Conservation (phyloP, 2,113 vertebrate species). For the Spea bombifrons region DNA sequence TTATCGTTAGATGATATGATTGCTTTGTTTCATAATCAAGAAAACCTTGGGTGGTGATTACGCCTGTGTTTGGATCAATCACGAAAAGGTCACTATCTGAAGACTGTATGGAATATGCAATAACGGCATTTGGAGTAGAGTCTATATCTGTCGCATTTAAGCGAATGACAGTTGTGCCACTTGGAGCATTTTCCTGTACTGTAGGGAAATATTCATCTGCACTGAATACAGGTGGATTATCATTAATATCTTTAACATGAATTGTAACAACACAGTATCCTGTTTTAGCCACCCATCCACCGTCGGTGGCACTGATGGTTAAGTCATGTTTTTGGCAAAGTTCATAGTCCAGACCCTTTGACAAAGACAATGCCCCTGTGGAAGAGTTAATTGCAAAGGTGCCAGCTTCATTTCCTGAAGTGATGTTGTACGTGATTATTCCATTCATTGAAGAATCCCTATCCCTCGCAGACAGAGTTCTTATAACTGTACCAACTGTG, state of each 20-base stretch:
- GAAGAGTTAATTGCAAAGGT: conserved; percentile 82
- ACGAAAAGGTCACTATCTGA: conserved; percentile 96
- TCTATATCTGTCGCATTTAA: conserved; percentile 84
- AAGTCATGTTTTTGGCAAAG: conserved; percentile 79
- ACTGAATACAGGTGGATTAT: conserved; percentile 85
- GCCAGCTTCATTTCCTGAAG: conserved; percentile 80
- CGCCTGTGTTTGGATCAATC: conserved; percentile 91
- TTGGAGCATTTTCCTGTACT: conserved; percentile 92
- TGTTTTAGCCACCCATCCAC: conserved; percentile 89
- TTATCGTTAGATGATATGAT: conserved; percentile 88
- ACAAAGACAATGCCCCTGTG: conserved; percentile 79
- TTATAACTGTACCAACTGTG: conserved; percentile 73
- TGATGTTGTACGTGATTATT: conserved; percentile 80
- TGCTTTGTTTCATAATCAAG: conserved; percentile 95
- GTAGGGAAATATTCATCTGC: conserved; percentile 84
- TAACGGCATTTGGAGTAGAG: conserved; percentile 83
- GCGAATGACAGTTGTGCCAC: conserved; percentile 88
- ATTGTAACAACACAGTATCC: conserved; percentile 82
- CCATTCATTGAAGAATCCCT: conserved; percentile 90
- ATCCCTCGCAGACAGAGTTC: conserved; percentile 85
- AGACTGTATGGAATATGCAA: conserved; percentile 87
- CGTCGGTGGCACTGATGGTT: conserved; percentile 80
- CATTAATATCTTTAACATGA: conserved; percentile 86
- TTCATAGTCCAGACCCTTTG: conserved; percentile 85
- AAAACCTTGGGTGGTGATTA: conserved; percentile 95